Conservation (phyloP, 2,113 vertebrate genomes). For the Passer domesticus region DNA sequence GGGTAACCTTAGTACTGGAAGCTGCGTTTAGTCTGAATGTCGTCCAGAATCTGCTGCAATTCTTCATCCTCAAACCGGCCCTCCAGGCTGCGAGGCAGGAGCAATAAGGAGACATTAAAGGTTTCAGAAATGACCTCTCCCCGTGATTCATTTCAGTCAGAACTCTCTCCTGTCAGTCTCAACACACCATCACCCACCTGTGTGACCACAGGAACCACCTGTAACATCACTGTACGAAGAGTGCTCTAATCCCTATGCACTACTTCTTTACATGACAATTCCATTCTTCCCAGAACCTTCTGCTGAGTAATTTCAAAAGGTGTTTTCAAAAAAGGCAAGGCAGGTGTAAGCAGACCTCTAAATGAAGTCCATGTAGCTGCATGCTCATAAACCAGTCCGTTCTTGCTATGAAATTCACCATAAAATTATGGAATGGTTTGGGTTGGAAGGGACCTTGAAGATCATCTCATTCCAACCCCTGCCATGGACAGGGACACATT, state of each 20-base stretch:
- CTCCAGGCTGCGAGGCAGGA: conserved; percentile 82
- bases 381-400: neutral
- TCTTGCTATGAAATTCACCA: neutral
- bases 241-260: neutral
- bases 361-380: neutral
- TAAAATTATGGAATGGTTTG: neutral
- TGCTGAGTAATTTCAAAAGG: neutral
- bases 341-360: neutral
- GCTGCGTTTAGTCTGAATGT: conserved; percentile 97
- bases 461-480: neutral
- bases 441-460: neutral
- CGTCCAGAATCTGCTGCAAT: conserved; percentile 95
- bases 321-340: neutral
- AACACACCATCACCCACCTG: neutral
- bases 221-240: neutral
- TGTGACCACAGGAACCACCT: neutral
- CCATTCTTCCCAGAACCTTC: neutral
- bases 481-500: neutral
- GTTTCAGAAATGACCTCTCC: neutral
- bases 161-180: neutral
- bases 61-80: conserved; percentile 97
- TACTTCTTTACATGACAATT: neutral
- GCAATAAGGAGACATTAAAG: neutral
- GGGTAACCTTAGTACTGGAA: conserved; percentile 85
- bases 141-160: neutral